Base-by-base conservation (phyloP, 2,888 invertebrate species). In the Dorcus parallelipipedus region DNA sequence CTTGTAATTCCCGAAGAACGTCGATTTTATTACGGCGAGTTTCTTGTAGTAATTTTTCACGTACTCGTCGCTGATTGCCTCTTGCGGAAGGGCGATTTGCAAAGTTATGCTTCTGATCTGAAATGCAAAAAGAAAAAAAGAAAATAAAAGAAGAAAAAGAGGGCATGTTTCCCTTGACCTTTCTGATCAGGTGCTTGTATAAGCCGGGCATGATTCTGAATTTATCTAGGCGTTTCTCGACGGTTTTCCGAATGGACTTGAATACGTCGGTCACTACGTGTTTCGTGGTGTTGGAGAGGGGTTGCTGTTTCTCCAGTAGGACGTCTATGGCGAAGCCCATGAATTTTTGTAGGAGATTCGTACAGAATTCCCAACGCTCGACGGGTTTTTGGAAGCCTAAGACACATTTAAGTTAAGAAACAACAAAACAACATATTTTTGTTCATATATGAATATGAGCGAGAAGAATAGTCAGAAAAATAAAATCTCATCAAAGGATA, bases 311-410 rank as follows among this genome's bases (percentile, higher is more conserved):
- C 61, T 81, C 78, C 26, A 80, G 71, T 39, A 80, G 69, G 9
- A 78, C 75, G 49, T 81, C 77, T 50, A 80, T 66, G 2, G 80
- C 82, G 52, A 81, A 75, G 3, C 80, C 79, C 75, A 83, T 81
- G 64, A 79, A 79, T 52, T 76, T 76, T 50, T 79, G 75, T 1
- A 81, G 73, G 33, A 81, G 75, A 58, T 75, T 71, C 5, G 80
- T 70, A 66, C 84, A 84, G 64, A 79, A 76, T 71, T 83, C 82
- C 83, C 83, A 84, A 49, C 83, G 72, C 58, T 76, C 70, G 26
- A 65, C 52, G 9, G 72, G 69, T 49, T 65, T 58, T 38, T 63
- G 66, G 23, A 70, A 64, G n/a, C 76, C 76, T 76, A 52, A 55
- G 67, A 69, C 38, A 50, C 14, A n/a, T 14, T 17, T 42, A 42